Base-by-base conservation (phyloP, 1,140 invertebrate species). In the Drosophila melanica region DNA sequence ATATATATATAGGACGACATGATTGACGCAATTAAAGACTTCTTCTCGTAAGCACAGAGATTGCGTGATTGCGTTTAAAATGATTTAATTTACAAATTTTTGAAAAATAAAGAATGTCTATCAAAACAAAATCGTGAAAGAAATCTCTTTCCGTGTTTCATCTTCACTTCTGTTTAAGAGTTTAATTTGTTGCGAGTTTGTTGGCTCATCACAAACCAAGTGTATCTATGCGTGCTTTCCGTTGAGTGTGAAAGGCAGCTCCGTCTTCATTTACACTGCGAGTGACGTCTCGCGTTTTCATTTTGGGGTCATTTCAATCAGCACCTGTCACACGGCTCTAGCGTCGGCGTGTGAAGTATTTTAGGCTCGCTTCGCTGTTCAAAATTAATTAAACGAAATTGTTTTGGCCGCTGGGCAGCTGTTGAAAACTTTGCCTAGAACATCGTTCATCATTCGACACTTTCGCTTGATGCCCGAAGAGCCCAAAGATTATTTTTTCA, bases 381-480 rank as follows among this genome's bases (percentile, higher is more conserved):
- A 68, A 82, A 86, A 87, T 89, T 84, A 86, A 86, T 86, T 86
- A 87, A 87, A 86, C 67, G 79, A 89, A 86, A 87, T 82, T 79
- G 75, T 62, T 68, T 81, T 59, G 18, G 79, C 79, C 79, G 16
- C 33, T 44, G 58, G 75, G 65, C 71, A 42, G 18, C 37, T 65
- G 54, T 62, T 48, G 33, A 48, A 78, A 75, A 66, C 44, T 55
- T 30, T 81, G 70, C 70, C 77, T 48, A 69, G 71, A 57, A 65
- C 66, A 66, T 64, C 69, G 57, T 55, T 87, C 81, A 66, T 64
- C 69, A 53, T 55, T 87, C 81, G 65, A 89, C 82, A 86, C 82
- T 86, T 86, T 86, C 82, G 82, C 75, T 76, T n/a, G 47, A 10
- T 41, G 33, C 5, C 27, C 27, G 10, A 35, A 20, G 12, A 14